These are phyloP conservation scores for Virgularia gustaviana DNA, from an alignment of 92 coral and sea anemone species.

Conservation along the genomic window DNA sequence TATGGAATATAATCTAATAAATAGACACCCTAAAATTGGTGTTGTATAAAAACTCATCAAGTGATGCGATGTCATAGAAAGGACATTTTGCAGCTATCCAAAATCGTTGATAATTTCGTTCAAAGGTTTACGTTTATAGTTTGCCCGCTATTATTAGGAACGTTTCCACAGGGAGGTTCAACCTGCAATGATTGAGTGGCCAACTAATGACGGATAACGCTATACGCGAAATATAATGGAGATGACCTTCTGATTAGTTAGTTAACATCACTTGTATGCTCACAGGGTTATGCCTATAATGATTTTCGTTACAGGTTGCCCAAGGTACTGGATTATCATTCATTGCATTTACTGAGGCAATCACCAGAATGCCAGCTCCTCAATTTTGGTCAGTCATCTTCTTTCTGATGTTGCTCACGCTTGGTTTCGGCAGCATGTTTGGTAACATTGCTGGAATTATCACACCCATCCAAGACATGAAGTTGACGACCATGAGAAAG, in stretches of 20 bases:
- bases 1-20: too few relatives aligned
- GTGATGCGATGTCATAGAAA: too few relatives aligned
- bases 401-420: slow-evolving; percentile 88
- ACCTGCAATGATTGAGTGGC: background rate
- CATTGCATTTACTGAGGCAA: slow-evolving; percentile 97
- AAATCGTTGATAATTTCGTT: too few relatives aligned
- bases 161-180: too few relatives aligned
- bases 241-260: too few relatives aligned
- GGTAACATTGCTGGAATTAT: slow-evolving; percentile 87
- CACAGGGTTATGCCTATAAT: background rate
- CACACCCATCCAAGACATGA: slow-evolving; percentile 78
- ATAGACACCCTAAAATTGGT: too few relatives aligned
- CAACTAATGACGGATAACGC: too few relatives aligned
- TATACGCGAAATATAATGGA: too few relatives aligned
- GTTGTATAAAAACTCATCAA: too few relatives aligned
- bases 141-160: too few relatives aligned
- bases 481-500: slow-evolving; percentile 72
- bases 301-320: slow-evolving; percentile 64
- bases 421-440: slow-evolving; percentile 95
- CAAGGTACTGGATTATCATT: slow-evolving; percentile 90
- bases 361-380: slow-evolving; percentile 77
- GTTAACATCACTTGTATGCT: background rate
- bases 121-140: too few relatives aligned
- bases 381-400: slow-evolving; percentile 93
- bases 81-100: too few relatives aligned